A percentile compares a stretch with the other conserved stretches of the same genome.
phyloP scores from a whole-genome alignment of 2,113 vertebrate genomes.

The Athene noctua region DNA sequence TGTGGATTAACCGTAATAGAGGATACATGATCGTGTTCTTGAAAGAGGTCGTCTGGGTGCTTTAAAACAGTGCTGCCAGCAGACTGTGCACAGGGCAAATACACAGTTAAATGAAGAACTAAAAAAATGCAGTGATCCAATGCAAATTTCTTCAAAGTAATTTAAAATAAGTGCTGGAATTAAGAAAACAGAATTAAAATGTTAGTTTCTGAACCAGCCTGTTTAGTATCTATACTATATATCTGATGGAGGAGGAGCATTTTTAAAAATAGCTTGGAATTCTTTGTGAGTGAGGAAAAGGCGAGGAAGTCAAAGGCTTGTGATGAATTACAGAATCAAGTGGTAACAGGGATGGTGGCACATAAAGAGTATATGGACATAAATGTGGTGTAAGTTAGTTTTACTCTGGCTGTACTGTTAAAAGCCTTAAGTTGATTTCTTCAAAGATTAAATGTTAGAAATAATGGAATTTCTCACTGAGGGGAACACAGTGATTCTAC shows the following conservation, averaged over 20 bases:
- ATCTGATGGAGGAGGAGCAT: not conserved
- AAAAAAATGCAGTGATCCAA: not conserved
- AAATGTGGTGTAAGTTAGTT: not conserved
- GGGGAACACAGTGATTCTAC: not conserved
- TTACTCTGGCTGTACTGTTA: not conserved
- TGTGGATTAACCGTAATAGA: constrained; percentile 30
- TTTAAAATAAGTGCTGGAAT: not conserved
- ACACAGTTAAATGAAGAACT: not conserved
- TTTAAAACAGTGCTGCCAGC: not conserved
- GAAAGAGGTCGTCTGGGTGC: not conserved
- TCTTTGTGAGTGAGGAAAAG: not conserved
- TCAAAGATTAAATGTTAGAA: not conserved
- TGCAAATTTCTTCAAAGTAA: not conserved
- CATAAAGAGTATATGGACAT: not conserved
- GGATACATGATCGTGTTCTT: not conserved
- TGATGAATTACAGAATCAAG: not conserved
- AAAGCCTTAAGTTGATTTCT: not conserved
- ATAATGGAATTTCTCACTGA: not conserved
- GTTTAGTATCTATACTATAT: not conserved
- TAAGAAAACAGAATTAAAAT: not conserved
- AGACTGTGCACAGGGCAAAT: not conserved
- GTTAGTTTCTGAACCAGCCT: not conserved
- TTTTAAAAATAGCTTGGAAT: not conserved
- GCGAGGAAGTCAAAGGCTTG: not conserved
- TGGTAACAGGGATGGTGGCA: not conserved